Evolutionary conservation across 1,140 invertebrate genomes (phyloP).

Genomic region (Medauroidea extradentata): DNA sequence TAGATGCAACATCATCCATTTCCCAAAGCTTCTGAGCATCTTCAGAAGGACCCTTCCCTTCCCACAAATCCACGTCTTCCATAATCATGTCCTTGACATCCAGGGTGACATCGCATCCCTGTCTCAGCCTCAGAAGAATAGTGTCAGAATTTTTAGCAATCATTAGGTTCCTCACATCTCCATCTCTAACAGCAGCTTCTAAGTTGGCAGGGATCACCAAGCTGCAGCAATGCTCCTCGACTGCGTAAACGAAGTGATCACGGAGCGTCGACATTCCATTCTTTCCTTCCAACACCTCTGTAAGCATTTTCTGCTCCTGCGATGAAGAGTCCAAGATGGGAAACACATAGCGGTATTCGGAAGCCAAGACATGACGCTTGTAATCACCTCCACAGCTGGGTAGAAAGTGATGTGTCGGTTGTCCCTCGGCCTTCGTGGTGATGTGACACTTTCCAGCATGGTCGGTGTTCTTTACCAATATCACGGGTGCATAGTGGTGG

Average conservation of each 20-base stretch:
- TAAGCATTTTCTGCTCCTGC: conserved; percentile 55
- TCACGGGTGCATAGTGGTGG: conserved; percentile 75
- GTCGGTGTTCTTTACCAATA: conserved; percentile 51
- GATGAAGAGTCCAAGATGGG: conserved; percentile 61
- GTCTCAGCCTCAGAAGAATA: conserved; percentile 64
- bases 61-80: conserved; percentile 53
- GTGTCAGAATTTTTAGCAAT: conserved; percentile 68
- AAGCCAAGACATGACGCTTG: conserved; percentile 52
- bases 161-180: conserved; percentile 71
- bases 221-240: conserved; percentile 65
- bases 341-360: conserved; percentile 69
- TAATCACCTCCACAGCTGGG: no score
- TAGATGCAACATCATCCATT: conserved; percentile 42
- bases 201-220: conserved; percentile 69
- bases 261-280: conserved; percentile 23
- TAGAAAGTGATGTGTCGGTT: no score
- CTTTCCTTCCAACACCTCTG: conserved; percentile 58
- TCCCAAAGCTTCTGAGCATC: conserved; percentile 57
- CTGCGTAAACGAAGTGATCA: conserved; percentile 66
- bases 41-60: conserved; percentile 59
- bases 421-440: conserved; percentile 54
- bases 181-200: conserved; percentile 69
- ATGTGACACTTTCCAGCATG: conserved; percentile 58
- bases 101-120: conserved; percentile 65
- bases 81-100: conserved; percentile 58